Conservation (phyloP, 2,113 vertebrate species). For the Corynorhinus townsendii region DNA sequence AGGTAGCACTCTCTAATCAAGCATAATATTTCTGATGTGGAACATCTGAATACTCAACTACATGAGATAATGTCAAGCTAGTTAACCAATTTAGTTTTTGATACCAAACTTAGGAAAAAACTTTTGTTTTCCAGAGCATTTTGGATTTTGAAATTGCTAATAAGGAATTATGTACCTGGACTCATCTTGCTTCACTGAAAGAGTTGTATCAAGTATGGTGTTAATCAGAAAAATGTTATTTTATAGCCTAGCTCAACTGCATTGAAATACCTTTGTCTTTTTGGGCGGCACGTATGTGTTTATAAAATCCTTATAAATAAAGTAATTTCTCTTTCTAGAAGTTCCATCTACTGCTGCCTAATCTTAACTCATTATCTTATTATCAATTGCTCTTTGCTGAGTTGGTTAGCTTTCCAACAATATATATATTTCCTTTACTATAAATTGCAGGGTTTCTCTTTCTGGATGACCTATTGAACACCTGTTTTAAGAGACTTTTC, state of each 20-base stretch:
- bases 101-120: background rate
- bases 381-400: conserved; percentile 64
- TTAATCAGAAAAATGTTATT: conserved; percentile 30
- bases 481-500: background rate
- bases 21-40: background rate
- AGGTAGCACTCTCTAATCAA: background rate
- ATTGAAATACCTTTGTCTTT: background rate
- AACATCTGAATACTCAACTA: background rate
- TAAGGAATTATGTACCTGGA: background rate
- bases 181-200: background rate
- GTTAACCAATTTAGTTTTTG: conserved; percentile 23
- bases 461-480: background rate
- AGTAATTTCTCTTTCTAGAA: conserved; percentile 63
- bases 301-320: conserved; percentile 48
- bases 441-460: conserved; percentile 41
- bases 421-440: conserved; percentile 51
- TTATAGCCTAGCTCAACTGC: background rate
- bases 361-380: conserved; percentile 61
- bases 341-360: conserved; percentile 66
- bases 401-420: conserved; percentile 66
- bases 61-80: background rate
- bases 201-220: background rate
- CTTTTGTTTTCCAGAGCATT: background rate
- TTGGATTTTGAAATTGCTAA: background rate
- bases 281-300: background rate